These are phyloP conservation scores for Amazonetta brasiliensis DNA, from an alignment of 2,797 vertebrate species.

Conservation along the genomic window DNA sequence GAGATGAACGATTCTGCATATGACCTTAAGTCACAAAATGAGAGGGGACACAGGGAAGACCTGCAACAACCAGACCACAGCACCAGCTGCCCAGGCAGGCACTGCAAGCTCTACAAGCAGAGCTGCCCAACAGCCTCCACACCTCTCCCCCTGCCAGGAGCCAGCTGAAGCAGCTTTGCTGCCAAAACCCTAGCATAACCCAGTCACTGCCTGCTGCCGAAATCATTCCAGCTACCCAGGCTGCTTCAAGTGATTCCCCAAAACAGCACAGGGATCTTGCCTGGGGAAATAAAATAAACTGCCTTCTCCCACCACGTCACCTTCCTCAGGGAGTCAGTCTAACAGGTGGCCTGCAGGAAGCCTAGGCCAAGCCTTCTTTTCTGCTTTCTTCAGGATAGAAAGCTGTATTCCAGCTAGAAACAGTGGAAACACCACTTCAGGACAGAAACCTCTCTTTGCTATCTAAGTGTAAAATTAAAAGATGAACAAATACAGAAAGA, in stretches of 20 bases:
- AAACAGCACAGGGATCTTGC: background rate
- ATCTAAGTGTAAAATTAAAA: background rate
- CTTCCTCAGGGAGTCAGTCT: background rate
- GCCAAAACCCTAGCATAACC: background rate
- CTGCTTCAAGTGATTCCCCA: background rate
- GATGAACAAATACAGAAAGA: background rate
- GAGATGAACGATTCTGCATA: background rate
- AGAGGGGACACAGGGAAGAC: background rate
- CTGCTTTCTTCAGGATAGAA: background rate
- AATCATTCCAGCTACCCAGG: background rate
- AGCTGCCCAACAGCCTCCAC: background rate
- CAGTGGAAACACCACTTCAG: background rate
- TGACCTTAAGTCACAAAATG: background rate
- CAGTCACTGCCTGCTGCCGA: background rate
- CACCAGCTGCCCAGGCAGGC: background rate
- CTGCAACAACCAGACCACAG: accelerated
- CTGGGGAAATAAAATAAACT: background rate
- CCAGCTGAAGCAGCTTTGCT: background rate
- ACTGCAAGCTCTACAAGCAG: accelerated
- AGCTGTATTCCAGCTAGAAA: background rate
- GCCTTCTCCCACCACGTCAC: background rate
- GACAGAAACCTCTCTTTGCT: background rate
- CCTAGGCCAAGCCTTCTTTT: background rate
- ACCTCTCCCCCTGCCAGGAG: accelerated
- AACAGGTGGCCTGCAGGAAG: background rate